Conservation (phyloP, 2,113 vertebrate genomes). For the Machaerirhynchus nigripectus region DNA sequence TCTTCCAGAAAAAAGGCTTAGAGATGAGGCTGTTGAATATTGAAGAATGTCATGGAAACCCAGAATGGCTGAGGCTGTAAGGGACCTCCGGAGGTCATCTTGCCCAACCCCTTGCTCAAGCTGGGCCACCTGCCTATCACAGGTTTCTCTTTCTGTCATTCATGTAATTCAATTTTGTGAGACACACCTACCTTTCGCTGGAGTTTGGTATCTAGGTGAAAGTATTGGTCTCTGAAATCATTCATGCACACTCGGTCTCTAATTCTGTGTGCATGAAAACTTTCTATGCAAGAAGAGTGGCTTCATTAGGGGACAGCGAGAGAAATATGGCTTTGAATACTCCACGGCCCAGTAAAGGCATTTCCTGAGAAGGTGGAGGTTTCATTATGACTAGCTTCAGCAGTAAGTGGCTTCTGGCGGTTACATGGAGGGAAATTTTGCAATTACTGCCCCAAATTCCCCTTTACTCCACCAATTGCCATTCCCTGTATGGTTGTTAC, state of each 20-base stretch:
- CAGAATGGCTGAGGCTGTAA: background rate
- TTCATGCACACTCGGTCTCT: fast-evolving
- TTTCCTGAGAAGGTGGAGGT: background rate
- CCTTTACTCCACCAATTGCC: background rate
- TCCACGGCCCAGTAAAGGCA: background rate
- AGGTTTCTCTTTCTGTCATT: background rate
- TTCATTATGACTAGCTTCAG: background rate
- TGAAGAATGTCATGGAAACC: background rate
- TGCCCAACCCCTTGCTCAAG: background rate
- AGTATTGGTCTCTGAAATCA: background rate
- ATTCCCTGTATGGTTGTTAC: background rate
- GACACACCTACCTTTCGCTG: background rate
- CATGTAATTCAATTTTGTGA: background rate
- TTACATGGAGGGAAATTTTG: background rate
- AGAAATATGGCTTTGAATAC: background rate
- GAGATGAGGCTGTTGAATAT: background rate
- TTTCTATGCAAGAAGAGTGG: background rate
- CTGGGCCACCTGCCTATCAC: too few species aligned
- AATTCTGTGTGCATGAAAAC: background rate
- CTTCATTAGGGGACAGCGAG: background rate
- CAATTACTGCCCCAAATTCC: background rate
- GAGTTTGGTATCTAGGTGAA: background rate
- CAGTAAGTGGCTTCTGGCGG: background rate
- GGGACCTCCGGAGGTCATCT: background rate
- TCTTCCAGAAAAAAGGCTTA: background rate